phyloP scores from a whole-genome alignment of 2,113 vertebrate genomes.

The Sinocyclocheilus rhinocerous region DNA sequence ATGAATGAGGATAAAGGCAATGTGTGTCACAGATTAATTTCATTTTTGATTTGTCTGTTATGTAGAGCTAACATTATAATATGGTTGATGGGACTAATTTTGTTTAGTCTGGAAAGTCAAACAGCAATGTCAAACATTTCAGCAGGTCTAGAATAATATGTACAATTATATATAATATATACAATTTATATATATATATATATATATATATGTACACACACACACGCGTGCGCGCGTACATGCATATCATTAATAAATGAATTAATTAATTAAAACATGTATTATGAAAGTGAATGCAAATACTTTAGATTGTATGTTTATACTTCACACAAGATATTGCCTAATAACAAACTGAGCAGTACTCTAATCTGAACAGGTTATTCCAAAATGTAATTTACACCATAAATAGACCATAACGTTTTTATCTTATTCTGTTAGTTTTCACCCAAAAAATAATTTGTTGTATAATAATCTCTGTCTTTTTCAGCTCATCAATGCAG shows the following conservation, averaged over 20 bases:
- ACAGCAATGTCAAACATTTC: background rate
- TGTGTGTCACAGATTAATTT: conserved; percentile 8
- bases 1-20: background rate
- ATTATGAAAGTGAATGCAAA: too few relatives aligned
- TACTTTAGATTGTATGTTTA: too few relatives aligned
- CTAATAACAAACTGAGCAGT: background rate
- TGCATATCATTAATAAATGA: too few relatives aligned
- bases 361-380: background rate
- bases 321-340: background rate
- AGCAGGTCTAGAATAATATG: background rate
- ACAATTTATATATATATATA: too few relatives aligned
- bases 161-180: too few relatives aligned
- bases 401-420: background rate
- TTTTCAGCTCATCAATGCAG: conserved; percentile 88
- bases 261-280: too few relatives aligned
- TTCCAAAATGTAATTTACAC: background rate
- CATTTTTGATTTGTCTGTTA: background rate
- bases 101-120: background rate
- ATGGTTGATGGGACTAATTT: background rate
- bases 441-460: background rate
- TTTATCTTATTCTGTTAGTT: background rate
- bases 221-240: accelerated
- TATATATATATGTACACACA: too few relatives aligned
- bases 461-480: background rate
- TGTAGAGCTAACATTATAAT: background rate